A percentile compares a stretch with the other conserved stretches of the same genome.
phyloP scores from a whole-genome alignment of 2,113 vertebrate species.

The Dasyprocta punctata region DNA sequence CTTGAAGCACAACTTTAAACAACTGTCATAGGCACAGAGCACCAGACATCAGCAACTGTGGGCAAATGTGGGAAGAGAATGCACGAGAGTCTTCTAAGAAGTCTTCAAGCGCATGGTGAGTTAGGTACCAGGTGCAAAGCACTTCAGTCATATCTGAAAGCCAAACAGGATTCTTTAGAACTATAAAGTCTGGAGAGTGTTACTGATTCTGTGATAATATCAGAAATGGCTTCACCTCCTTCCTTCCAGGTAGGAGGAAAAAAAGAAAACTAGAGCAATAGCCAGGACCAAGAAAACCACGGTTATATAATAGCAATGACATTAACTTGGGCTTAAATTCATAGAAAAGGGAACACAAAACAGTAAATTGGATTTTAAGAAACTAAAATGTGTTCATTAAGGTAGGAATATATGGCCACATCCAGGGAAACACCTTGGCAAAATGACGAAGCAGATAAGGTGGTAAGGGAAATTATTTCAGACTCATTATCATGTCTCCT shows the following conservation, averaged over 20 bases:
- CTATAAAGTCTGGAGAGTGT: neutral
- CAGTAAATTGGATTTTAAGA: neutral
- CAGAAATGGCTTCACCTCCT: neutral
- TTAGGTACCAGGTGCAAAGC: neutral
- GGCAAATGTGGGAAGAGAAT: neutral
- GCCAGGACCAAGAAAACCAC: neutral
- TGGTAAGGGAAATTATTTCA: neutral
- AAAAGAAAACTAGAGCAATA: neutral
- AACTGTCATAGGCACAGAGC: neutral
- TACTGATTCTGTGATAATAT: neutral
- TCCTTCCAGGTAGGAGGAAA: neutral
- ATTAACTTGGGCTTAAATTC: neutral
- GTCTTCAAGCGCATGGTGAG: neutral
- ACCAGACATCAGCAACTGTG: neutral
- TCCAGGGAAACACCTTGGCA: neutral
- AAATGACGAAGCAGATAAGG: neutral
- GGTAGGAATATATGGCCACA: neutral
- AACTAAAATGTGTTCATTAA: neutral
- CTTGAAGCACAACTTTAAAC: slow-evolving; percentile 11
- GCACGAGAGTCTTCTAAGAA: neutral
- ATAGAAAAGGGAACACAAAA: neutral
- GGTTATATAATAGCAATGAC: neutral
- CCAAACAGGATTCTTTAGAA: neutral
- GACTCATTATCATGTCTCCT: neutral
- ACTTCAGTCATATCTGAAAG: slow-evolving; percentile 34